These are phyloP conservation scores for Batillaria attramentaria DNA, from an alignment of 1,140 invertebrate species.

Conservation along the genomic window DNA sequence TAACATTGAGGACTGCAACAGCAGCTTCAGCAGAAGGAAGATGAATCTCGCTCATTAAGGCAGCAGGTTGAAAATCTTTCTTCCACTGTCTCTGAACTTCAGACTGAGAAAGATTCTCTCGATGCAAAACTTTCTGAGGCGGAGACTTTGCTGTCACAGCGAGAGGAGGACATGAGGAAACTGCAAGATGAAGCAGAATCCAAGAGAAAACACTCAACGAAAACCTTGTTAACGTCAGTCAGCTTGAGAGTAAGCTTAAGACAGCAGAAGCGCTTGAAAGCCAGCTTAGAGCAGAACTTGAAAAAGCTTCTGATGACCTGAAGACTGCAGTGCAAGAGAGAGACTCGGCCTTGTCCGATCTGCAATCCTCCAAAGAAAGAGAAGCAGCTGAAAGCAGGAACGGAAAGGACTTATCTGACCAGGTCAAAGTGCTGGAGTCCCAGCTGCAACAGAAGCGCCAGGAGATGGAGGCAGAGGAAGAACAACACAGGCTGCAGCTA, in stretches of 20 bases:
- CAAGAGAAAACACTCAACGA: too few species aligned
- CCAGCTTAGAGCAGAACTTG: conserved; percentile 22
- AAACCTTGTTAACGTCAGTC: too few species aligned
- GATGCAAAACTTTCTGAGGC: conserved; percentile 33
- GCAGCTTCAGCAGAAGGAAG: conserved; percentile 21
- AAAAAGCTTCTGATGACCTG: conserved; percentile 26
- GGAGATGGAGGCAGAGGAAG: conserved; percentile 8
- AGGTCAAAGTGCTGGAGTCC: background rate
- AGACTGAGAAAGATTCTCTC: conserved; percentile 27
- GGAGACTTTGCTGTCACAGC: conserved; percentile 13
- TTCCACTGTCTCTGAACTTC: background rate
- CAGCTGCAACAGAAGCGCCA: conserved; percentile 11
- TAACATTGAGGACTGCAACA: conserved; percentile 18
- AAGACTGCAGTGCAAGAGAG: conserved; percentile 18
- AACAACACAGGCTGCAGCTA: conserved; percentile 11
- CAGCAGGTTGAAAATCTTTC: conserved; percentile 33
- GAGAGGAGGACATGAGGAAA: conserved; percentile 10
- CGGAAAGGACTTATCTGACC: conserved; percentile 2
- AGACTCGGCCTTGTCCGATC: conserved; percentile 16
- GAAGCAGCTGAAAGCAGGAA: background rate
- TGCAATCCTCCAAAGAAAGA: conserved; percentile 1
- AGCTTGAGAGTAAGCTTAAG: conserved; percentile 30
- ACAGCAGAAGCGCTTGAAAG: background rate
- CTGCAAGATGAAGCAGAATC: conserved; percentile 16
- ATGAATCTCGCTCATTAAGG: conserved; percentile 23